Evolutionary conservation across 2,888 invertebrate species (phyloP).

Genomic region (Amblyteles armatorius): DNA sequence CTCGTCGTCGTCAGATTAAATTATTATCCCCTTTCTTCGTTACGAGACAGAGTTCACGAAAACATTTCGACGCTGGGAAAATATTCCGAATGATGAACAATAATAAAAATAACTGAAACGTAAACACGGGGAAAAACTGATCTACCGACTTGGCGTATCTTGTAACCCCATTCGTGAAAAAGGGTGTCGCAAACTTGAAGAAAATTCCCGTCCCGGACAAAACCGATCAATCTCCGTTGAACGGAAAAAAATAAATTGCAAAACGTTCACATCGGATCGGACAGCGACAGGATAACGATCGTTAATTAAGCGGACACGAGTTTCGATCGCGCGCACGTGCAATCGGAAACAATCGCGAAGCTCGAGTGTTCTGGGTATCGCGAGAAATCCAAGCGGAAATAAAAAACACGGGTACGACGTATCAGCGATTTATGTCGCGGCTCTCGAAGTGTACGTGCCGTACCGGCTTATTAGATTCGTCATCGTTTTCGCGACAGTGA

Average conservation of each 20-base stretch:
- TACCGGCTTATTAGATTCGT: conserved; percentile 12
- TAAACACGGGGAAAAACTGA: neutral
- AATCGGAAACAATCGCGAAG: neutral
- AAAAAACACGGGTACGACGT: neutral
- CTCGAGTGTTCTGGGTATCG: conserved; percentile 8
- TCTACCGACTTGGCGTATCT: neutral
- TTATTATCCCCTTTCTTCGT: neutral
- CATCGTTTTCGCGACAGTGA: conserved; percentile 31
- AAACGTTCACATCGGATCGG: conserved; percentile 1
- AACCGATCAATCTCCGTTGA: neutral
- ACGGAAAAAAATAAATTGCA: neutral
- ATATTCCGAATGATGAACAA: neutral
- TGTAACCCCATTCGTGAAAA: neutral
- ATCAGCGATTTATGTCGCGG: neutral
- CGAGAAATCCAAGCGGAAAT: conserved; percentile 3
- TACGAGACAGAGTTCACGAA: neutral
- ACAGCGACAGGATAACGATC: conserved; percentile 9
- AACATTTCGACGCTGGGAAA: neutral
- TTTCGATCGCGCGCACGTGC: neutral
- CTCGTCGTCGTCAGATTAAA: neutral
- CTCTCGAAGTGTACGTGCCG: neutral
- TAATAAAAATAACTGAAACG: neutral
- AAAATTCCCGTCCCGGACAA: neutral
- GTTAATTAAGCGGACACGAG: conserved; percentile 7
- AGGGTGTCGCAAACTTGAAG: neutral